These are phyloP conservation scores for Cactoblastis cactorum DNA, from an alignment of 2,888 invertebrate genomes.

Conservation along the genomic window DNA sequence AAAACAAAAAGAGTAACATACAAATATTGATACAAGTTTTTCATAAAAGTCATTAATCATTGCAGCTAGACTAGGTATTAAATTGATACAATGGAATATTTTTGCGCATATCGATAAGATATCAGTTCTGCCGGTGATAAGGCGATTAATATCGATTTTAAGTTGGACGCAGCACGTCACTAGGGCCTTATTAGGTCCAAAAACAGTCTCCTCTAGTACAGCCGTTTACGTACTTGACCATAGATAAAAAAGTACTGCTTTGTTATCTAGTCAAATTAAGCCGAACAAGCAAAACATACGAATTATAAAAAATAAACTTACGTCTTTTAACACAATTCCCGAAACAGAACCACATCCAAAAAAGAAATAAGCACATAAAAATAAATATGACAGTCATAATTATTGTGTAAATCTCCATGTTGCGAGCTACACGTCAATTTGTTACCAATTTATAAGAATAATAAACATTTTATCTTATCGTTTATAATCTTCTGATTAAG, in stretches of 20 bases:
- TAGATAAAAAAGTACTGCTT: no score
- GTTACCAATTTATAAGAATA: neutral
- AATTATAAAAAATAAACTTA: constrained; percentile 40
- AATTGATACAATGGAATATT: constrained; percentile 3
- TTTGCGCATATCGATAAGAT: neutral
- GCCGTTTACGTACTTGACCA: no score
- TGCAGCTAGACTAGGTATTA: neutral
- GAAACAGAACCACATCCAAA: constrained; percentile 72
- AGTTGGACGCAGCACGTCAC: neutral
- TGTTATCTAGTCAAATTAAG: no score
- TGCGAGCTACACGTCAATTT: constrained; percentile 21
- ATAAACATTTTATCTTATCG: constrained; percentile 3
- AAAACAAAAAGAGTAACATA: no score
- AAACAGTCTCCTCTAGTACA: neutral
- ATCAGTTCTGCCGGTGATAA: constrained; percentile 4
- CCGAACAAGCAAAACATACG: no score
- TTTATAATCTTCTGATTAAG: neutral
- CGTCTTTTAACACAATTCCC: constrained; percentile 46
- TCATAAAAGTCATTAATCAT: neutral
- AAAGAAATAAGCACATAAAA: constrained; percentile 53
- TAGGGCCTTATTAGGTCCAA: neutral
- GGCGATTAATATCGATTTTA: neutral
- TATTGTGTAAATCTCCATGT: constrained; percentile 46
- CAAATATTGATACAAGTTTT: no score
- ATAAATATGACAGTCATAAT: constrained; percentile 41